phyloP scores from a whole-genome alignment of 2,797 vertebrate species.

The Yasuhikotakia modesta region DNA sequence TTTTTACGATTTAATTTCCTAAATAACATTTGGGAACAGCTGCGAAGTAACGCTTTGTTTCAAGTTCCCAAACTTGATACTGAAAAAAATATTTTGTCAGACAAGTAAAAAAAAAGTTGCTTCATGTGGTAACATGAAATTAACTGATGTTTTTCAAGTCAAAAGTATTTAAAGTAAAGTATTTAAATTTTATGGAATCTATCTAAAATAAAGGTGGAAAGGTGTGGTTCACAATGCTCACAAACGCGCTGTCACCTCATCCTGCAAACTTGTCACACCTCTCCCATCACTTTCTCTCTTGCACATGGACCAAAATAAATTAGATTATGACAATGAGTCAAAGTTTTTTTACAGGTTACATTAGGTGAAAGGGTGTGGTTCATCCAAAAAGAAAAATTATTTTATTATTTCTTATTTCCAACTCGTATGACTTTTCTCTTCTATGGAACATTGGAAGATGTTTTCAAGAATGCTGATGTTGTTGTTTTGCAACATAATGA shows the following conservation, averaged over 20 bases:
- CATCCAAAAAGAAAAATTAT: neutral
- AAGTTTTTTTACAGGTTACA: neutral
- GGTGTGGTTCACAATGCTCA: neutral
- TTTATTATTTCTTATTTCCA: neutral
- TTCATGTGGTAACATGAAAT: neutral
- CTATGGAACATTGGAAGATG: neutral
- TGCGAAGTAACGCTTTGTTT: neutral
- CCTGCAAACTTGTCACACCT: slow-evolving; percentile 22
- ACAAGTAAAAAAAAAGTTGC: neutral
- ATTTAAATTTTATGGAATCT: neutral
- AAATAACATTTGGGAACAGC: neutral
- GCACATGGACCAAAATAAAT: neutral
- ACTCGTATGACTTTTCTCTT: neutral
- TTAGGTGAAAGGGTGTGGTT: neutral
- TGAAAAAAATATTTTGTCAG: neutral
- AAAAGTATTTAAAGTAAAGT: no score
- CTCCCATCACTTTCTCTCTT: neutral
- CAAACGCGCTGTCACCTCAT: slow-evolving; percentile 16
- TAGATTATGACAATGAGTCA: neutral
- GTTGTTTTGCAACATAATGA: neutral
- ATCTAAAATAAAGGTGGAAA: no score
- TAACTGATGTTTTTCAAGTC: neutral
- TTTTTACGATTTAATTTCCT: slow-evolving; percentile 17
- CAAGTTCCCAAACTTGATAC: neutral
- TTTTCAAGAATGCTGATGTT: neutral